phyloP scores from a whole-genome alignment of 2,888 invertebrate species.

The Carabus problematicus region DNA sequence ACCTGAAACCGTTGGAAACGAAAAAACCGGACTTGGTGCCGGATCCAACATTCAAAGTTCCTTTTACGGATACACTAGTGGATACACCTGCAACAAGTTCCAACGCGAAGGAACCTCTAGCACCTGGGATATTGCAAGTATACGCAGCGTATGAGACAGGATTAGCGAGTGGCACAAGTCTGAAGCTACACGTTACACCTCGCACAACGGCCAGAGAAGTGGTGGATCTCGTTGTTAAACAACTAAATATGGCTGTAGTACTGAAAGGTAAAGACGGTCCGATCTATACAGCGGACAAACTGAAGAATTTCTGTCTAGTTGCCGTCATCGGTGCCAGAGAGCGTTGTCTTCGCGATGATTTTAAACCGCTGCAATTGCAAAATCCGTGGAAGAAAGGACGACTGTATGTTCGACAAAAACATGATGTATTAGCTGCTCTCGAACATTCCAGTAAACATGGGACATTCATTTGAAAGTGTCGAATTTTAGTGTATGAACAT shows the following conservation, averaged over 20 bases:
- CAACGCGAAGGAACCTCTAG: slow-evolving; percentile 49
- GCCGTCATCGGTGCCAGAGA: slow-evolving; percentile 96
- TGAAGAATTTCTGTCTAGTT: slow-evolving; percentile 91
- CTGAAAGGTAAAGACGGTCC: slow-evolving; percentile 87
- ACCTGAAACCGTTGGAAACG: slow-evolving; percentile 51
- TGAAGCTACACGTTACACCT: slow-evolving; percentile 92
- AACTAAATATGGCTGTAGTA: slow-evolving; percentile 91
- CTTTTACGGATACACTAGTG: slow-evolving; percentile 46
- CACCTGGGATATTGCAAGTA: slow-evolving; percentile 69
- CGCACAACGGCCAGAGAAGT: slow-evolving; percentile 94
- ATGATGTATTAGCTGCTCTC: slow-evolving; percentile 85
- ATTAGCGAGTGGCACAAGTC: slow-evolving; percentile 88
- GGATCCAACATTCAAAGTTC: slow-evolving; percentile 52
- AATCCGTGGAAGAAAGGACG: slow-evolving; percentile 96
- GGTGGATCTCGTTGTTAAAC: slow-evolving; percentile 93
- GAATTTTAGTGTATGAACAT: slow-evolving; percentile 32
- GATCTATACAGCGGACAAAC: slow-evolving; percentile 81
- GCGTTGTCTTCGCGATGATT: slow-evolving; percentile 92
- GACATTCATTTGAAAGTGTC: slow-evolving; percentile 64
- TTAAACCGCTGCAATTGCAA: slow-evolving; percentile 89
- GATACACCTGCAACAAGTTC: slow-evolving; percentile 49
- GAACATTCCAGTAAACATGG: slow-evolving; percentile 87
- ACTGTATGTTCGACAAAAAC: slow-evolving; percentile 90
- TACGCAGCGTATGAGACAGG: slow-evolving; percentile 97
- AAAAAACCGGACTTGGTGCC: slow-evolving; percentile 47